These are phyloP conservation scores for Stenopsyche tienmushanensis DNA, from an alignment of 1,140 invertebrate genomes.

Conservation along the genomic window DNA sequence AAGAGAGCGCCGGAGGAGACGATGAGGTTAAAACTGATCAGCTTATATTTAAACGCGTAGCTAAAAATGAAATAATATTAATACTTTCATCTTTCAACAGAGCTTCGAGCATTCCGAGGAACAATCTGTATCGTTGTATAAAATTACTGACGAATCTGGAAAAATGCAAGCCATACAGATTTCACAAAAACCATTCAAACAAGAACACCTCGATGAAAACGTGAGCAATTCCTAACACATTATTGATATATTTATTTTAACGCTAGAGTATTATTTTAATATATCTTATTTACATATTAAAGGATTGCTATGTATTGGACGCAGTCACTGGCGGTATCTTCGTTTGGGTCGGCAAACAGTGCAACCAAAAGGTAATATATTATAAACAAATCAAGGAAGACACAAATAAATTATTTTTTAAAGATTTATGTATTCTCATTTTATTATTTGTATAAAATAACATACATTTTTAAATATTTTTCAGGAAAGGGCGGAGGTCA, in stretches of 20 bases:
- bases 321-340: constrained; percentile 78
- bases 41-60: too few species aligned
- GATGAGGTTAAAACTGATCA: constrained; percentile 54
- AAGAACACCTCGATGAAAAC: constrained; percentile 71
- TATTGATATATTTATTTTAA: constrained; percentile 22
- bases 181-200: constrained; percentile 66
- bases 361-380: constrained; percentile 58
- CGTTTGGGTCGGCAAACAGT: constrained; percentile 82
- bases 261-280: neutral
- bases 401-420: constrained; percentile 9
- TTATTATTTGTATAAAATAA: neutral
- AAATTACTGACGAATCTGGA: constrained; percentile 70
- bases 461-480: constrained; percentile 3
- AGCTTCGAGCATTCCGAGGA: constrained; percentile 61
- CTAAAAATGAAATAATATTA: constrained; percentile 3
- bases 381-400: too few species aligned
- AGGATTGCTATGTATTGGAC: constrained; percentile 85
- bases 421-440: neutral
- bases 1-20: constrained; percentile 67
- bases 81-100: constrained; percentile 43
- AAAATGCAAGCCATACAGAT: constrained; percentile 65
- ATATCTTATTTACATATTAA: constrained; percentile 38
- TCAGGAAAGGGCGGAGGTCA: constrained; percentile 74
- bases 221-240: constrained; percentile 52
- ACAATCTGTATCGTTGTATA: constrained; percentile 62